Conservation (phyloP, 1,140 invertebrate genomes). For the Drosophila melanica region DNA sequence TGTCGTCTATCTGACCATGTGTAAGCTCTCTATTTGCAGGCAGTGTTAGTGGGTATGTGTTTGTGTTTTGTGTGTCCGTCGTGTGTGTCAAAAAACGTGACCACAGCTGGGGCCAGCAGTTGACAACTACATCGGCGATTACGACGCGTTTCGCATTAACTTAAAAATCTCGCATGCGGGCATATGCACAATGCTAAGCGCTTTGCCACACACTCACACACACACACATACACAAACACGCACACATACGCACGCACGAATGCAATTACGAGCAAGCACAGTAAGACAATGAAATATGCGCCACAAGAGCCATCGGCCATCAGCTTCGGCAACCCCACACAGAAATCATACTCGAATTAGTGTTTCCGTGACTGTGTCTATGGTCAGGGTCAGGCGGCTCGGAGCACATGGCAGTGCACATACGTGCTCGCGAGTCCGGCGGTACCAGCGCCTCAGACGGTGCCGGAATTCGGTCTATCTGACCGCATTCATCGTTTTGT, state of each 20-base stretch:
- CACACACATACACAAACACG: conserved; percentile 24
- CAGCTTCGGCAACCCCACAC: not conserved
- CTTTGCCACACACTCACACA: conserved; percentile 24
- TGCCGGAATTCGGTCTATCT: conserved; percentile 7
- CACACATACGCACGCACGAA: not conserved
- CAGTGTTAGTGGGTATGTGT: not conserved
- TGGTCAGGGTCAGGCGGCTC: conserved; percentile 68
- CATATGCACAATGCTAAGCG: conserved; percentile 15
- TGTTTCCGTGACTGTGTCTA: conserved; percentile 63
- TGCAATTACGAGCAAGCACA: conserved; percentile 23
- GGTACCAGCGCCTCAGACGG: not conserved
- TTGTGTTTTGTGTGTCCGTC: conserved; percentile 18
- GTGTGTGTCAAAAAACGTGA: conserved; percentile 70
- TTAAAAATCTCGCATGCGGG: conserved; percentile 11
- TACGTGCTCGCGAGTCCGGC: conserved; percentile 11
- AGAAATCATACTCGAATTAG: conserved; percentile 37
- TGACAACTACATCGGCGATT: conserved; percentile 25
- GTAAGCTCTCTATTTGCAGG: not conserved
- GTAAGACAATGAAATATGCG: not conserved
- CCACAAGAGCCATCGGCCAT: not conserved
- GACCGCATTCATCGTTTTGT: conserved; percentile 26
- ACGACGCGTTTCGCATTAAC: conserved; percentile 55
- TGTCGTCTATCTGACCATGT: conserved; percentile 27
- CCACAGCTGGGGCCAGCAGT: conserved; percentile 29
- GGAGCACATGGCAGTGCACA: conserved; percentile 59